Percentiles rank a stretch among this genome's conserved stretches.
Evolutionary conservation across 64 coral and sea anemone genomes (phyloP).

Genomic region (Astreopora myriophthalma): DNA sequence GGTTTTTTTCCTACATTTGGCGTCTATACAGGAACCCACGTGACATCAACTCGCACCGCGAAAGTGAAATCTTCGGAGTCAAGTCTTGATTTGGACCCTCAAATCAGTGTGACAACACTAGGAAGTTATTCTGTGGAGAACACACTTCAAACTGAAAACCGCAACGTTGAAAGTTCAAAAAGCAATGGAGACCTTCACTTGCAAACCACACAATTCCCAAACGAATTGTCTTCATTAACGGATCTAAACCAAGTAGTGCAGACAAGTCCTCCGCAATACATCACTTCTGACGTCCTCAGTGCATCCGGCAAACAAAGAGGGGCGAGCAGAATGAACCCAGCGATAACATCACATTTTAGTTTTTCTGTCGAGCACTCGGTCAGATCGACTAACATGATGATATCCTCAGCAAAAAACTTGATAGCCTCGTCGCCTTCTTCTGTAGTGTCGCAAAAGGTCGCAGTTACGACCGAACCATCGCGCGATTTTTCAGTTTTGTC

Average conservation of each 20-base stretch:
- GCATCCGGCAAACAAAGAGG: background rate
- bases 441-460: background rate
- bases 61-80: background rate
- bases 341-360: background rate
- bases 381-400: background rate
- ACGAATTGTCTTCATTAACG: background rate
- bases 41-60: background rate
- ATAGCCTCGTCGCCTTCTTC: background rate
- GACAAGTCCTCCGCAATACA: background rate
- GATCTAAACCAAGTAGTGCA: background rate
- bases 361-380: background rate
- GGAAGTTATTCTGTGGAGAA: background rate
- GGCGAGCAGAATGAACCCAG: background rate
- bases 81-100: background rate
- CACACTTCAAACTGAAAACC: constrained; percentile 33
- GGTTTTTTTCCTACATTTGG: constrained; percentile 27
- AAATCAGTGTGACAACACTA: background rate
- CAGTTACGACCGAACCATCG: background rate
- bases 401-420: background rate
- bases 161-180: background rate
- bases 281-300: background rate
- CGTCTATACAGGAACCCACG: background rate
- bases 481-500: background rate
- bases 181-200: background rate
- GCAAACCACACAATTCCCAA: background rate